Conservation (phyloP, 2,797 vertebrate genomes). For the Acrossocheilus wenchowensis region DNA sequence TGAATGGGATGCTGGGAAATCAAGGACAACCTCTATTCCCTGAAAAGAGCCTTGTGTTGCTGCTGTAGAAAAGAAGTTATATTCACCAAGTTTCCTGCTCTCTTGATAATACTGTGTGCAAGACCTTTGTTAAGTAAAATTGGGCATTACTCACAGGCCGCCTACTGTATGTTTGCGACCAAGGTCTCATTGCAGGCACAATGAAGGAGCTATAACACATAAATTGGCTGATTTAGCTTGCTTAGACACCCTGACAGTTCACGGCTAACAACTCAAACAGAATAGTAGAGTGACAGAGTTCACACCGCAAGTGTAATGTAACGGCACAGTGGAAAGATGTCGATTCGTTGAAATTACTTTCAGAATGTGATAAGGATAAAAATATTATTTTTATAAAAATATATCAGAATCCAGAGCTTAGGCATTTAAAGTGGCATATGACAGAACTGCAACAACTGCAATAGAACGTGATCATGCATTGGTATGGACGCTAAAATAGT, state of each 20-base stretch:
- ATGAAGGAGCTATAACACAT: not conserved
- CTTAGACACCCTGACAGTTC: not conserved
- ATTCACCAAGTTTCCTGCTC: not conserved
- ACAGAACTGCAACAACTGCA: not conserved
- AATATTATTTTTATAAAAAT: not conserved
- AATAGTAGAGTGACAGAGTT: not conserved
- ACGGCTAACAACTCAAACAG: not conserved
- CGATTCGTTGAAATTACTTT: not conserved
- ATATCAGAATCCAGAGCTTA: not conserved
- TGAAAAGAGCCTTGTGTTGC: conserved; percentile 27
- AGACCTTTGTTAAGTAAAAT: not conserved
- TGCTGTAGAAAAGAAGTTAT: not conserved
- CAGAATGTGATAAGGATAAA: not conserved
- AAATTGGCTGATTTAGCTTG: not conserved
- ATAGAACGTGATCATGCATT: not conserved
- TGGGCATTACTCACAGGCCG: not conserved
- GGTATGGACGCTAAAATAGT: not conserved
- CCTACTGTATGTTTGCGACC: not conserved
- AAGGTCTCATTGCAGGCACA: not conserved
- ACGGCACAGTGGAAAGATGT: not conserved
- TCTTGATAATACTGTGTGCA: not conserved
- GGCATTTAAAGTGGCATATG: not conserved
- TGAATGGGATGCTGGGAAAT: conserved; percentile 27
- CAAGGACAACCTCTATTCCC: not conserved
- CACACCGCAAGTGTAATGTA: not conserved